These are phyloP conservation scores for Popillia japonica DNA, from an alignment of 1,140 invertebrate genomes.

Conservation along the genomic window DNA sequence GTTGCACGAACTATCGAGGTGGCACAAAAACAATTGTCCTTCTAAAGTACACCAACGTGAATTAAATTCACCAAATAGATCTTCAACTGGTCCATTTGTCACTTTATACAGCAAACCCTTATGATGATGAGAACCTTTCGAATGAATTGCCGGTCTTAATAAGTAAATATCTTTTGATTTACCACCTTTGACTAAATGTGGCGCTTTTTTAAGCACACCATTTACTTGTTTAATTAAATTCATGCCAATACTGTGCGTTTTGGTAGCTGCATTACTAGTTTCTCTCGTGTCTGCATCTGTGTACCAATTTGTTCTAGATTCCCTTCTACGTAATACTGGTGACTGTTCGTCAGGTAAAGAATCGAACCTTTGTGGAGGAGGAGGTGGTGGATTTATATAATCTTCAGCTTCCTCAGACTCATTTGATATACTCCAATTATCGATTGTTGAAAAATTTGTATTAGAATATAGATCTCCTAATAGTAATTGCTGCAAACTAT, in stretches of 20 bases:
- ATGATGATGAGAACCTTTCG: conserved; percentile 51
- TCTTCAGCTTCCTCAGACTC: conserved; percentile 55
- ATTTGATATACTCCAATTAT: conserved; percentile 58
- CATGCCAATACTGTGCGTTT: conserved; percentile 42
- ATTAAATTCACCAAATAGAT: conserved; percentile 60
- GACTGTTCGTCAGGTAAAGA: conserved; percentile 56
- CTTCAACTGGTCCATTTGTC: conserved; percentile 57
- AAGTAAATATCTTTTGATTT: conserved; percentile 47
- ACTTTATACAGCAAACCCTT: conserved; percentile 60
- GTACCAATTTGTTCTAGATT: conserved; percentile 51
- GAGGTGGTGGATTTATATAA: conserved; percentile 61
- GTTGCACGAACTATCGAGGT: conserved; percentile 55
- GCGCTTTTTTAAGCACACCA: conserved; percentile 53
- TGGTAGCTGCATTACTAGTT: background rate
- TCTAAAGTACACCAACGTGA: conserved; percentile 58
- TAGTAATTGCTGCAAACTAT: conserved; percentile 56
- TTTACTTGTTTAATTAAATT: conserved; percentile 56
- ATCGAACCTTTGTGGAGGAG: conserved; percentile 62
- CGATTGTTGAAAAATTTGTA: conserved; percentile 51
- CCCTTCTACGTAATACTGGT: conserved; percentile 27
- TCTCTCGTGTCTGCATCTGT: background rate
- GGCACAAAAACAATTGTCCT: conserved; percentile 55
- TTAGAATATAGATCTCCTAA: conserved; percentile 56
- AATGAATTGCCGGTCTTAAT: conserved; percentile 49
- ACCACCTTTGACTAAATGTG: conserved; percentile 51